Base-by-base conservation (phyloP, 2,797 vertebrate genomes). In the Syngnathus acus region DNA sequence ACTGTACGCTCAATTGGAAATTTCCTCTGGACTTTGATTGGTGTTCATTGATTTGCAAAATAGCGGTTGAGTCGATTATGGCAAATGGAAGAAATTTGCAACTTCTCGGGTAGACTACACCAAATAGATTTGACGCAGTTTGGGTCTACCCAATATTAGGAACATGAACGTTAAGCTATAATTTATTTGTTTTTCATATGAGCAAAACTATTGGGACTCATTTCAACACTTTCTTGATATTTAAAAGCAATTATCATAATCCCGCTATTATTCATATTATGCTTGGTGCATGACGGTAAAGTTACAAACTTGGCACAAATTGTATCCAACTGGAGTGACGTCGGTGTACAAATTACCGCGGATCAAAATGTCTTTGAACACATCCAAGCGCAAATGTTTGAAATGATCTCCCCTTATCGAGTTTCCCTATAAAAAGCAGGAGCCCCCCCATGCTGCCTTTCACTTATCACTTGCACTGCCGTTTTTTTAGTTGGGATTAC, bases 331-430 rank as follows among this genome's bases (percentile, higher is more conserved):
- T 13, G 10, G 19, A 60, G 26, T 64, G 62, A 37, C 62, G 6
- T 37, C 21, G 23, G 9, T 51, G 17, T 38, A 9, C 38, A 48
- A 50, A 37, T 4, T 39, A 7, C 70, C 78, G 73, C 37, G 73
- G 54, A 65, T 38, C 21, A 11, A 54, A 57, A 55, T 55, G 17
- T 51, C 2, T 51, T 51, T 74, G 40, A 67, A 59, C 32, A 58
- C n/a, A 68, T 65, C 32, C 62, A 38, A 64, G 59, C 60, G 19
- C 69, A 64, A 60, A 69, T 72, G 59, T 74, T 69, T 40, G 74
- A 85, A 55, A 50, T 76, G 68, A 78, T 80, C 70, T 69, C 65
- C 69, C 74, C 79, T 74, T 67, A 73, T 84, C 72, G 6, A 65
- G 62, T 84, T 83, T 80, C 84, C 64, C 62, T 58, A 39, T 14